Conservation (phyloP, 2,888 invertebrate species). For the Philonicus albiceps region DNA sequence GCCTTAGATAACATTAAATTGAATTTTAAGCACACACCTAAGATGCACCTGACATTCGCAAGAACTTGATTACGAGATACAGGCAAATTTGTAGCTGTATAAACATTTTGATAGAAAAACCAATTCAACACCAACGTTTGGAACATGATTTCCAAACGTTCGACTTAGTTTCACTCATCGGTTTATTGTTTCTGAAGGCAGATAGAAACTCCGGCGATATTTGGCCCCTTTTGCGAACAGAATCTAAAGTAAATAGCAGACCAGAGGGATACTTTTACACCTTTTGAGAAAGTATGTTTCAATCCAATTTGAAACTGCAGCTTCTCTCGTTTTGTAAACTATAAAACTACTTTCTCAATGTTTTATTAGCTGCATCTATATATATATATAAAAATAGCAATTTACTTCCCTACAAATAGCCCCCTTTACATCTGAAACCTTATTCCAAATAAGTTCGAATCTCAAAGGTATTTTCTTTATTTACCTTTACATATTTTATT, state of each 20-base stretch:
- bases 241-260: neutral
- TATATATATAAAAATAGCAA: neutral
- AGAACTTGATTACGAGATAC: neutral
- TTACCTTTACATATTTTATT: neutral
- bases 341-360: neutral
- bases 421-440: neutral
- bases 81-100: neutral
- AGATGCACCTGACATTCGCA: conserved; percentile 14
- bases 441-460: neutral
- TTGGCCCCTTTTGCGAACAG: neutral
- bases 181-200: neutral
- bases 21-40: conserved; percentile 13
- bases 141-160: neutral
- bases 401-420: neutral
- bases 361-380: neutral
- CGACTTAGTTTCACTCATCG: neutral
- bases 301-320: neutral
- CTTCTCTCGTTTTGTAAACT: neutral
- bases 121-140: neutral
- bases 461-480: neutral
- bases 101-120: neutral
- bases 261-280: neutral
- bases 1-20: conserved; percentile 23
- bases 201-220: neutral
- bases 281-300: neutral